A percentile compares a stretch with the other conserved stretches of the same genome.
These are phyloP conservation scores for Bubo scandiacus DNA, from an alignment of 2,113 vertebrate species.

Conservation along the genomic window DNA sequence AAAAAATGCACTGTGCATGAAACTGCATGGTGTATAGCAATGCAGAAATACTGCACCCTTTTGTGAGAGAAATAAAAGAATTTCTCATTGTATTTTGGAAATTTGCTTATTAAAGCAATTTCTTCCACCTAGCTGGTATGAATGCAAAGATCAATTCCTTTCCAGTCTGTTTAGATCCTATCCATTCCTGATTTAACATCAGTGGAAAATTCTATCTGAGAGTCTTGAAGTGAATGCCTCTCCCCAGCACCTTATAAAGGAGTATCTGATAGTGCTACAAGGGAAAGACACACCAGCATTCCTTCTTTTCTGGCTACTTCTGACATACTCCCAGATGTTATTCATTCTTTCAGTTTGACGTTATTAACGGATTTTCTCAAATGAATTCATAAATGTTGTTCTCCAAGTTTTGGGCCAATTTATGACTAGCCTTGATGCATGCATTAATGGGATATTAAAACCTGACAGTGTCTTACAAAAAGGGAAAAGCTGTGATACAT, in stretches of 20 bases:
- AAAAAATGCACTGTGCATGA: background rate
- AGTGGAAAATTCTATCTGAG: background rate
- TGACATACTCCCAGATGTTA: background rate
- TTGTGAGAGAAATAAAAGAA: background rate
- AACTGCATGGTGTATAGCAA: background rate
- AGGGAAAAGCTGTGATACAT: background rate
- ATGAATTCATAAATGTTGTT: background rate
- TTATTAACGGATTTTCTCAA: background rate
- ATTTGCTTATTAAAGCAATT: background rate
- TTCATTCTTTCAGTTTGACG: background rate
- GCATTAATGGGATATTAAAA: background rate
- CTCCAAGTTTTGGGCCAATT: background rate
- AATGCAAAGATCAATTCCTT: background rate
- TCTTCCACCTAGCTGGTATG: background rate
- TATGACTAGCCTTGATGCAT: background rate
- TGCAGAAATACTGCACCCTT: background rate
- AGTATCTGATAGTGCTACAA: background rate
- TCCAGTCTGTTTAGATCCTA: background rate
- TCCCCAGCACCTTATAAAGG: background rate
- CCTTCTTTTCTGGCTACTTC: background rate
- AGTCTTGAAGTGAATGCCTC: background rate
- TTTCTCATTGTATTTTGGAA: background rate
- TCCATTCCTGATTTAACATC: background rate
- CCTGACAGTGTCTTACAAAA: background rate
- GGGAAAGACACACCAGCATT: background rate